These are phyloP conservation scores for Berghia stephanieae DNA, from an alignment of 1,140 invertebrate genomes.

Conservation along the genomic window DNA sequence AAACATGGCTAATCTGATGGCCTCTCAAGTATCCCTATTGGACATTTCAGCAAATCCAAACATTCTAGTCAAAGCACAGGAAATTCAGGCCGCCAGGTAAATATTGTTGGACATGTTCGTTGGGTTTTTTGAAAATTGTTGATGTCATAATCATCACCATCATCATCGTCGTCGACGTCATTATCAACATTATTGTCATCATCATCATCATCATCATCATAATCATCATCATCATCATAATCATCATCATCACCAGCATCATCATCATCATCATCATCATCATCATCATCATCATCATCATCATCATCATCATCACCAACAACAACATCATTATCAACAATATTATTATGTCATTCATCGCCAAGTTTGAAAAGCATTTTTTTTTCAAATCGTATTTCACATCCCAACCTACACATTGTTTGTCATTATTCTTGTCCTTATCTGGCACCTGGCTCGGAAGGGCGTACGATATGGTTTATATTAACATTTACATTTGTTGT, in stretches of 20 bases:
- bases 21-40: conserved; percentile 61
- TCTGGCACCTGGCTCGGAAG: too few species aligned
- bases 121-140: neutral
- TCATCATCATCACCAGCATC: conserved; percentile 5
- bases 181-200: neutral
- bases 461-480: too few species aligned
- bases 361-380: neutral
- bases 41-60: conserved; percentile 65
- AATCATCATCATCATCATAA: neutral
- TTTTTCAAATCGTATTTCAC: too few species aligned
- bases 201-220: conserved; percentile 11
- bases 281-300: conserved; percentile 16
- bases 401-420: too few species aligned
- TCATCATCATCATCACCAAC: conserved; percentile 21
- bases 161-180: conserved; percentile 1
- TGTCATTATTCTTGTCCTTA: too few species aligned
- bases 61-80: conserved; percentile 56
- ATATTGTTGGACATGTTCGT: conserved; percentile 14
- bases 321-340: conserved; percentile 21
- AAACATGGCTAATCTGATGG: conserved; percentile 61
- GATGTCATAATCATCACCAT: neutral
- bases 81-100: conserved; percentile 60
- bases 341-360: conserved; percentile 6
- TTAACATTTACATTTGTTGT: too few species aligned
- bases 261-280: conserved; percentile 10